Evolutionary conservation across 2,797 vertebrate genomes (phyloP).

Genomic region (Hozukius guyotensis): DNA sequence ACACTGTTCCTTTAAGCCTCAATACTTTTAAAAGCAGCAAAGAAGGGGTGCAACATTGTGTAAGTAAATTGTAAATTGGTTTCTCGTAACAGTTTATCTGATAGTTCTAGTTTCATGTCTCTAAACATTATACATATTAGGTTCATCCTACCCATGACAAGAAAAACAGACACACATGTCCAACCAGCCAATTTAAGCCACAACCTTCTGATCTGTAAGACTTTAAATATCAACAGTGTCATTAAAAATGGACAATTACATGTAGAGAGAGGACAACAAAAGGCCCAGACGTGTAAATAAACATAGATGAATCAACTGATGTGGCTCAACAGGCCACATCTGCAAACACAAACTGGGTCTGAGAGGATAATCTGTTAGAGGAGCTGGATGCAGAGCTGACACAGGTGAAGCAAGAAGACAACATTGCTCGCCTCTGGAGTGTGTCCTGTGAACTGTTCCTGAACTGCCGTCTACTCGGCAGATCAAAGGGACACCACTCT

Average conservation of each 20-base stretch:
- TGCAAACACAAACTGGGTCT: slow-evolving; percentile 53
- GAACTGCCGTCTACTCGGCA: slow-evolving; percentile 62
- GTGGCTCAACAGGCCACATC: slow-evolving; percentile 54
- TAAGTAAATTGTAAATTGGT: not conserved
- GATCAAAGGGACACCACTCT: slow-evolving; percentile 62
- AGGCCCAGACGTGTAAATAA: slow-evolving; percentile 58
- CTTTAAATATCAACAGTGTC: slow-evolving; percentile 39
- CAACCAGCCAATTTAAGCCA: slow-evolving; percentile 28
- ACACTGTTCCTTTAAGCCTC: not conserved
- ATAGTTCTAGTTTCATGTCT: slow-evolving; percentile 17
- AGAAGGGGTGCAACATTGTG: not conserved
- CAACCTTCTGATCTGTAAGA: slow-evolving; percentile 36
- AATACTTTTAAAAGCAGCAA: not conserved
- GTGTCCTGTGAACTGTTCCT: slow-evolving; percentile 78
- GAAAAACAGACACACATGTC: slow-evolving; percentile 40
- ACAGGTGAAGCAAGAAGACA: slow-evolving; percentile 66
- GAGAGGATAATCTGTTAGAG: slow-evolving; percentile 51
- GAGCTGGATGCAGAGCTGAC: slow-evolving; percentile 45
- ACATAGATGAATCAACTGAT: slow-evolving; percentile 50
- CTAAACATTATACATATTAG: slow-evolving; percentile 1
- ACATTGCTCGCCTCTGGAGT: slow-evolving; percentile 66
- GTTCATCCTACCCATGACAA: slow-evolving; percentile 11
- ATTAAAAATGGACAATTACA: slow-evolving; percentile 49
- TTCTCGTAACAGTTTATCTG: slow-evolving; percentile 24
- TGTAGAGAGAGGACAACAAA: slow-evolving; percentile 47